These are phyloP conservation scores for Agrenia bidenticulata DNA, from an alignment of 2,888 invertebrate species.

Conservation along the genomic window DNA sequence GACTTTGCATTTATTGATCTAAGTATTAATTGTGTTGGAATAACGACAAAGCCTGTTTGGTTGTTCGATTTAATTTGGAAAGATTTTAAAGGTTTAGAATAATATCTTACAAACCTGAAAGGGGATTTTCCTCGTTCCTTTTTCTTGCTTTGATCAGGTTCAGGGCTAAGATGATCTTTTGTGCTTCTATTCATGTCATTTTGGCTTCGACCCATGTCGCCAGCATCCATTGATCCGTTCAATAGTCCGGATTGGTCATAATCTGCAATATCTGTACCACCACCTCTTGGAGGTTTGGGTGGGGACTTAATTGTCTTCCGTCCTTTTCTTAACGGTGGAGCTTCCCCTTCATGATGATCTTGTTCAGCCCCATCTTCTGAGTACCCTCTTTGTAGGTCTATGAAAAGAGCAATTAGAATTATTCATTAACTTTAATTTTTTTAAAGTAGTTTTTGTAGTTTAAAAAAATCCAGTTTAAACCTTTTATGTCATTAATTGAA, in stretches of 20 bases:
- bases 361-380: conserved; percentile 77
- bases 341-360: conserved; percentile 61
- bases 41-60: background rate
- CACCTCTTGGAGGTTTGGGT: conserved; percentile 26
- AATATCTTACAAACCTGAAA: conserved; percentile 86
- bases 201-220: conserved; percentile 68
- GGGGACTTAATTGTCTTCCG: conserved; percentile 41
- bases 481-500: conserved; percentile 90
- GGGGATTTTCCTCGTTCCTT: conserved; percentile 85
- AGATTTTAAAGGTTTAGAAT: too few relatives aligned
- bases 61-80: too few relatives aligned
- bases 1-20: background rate
- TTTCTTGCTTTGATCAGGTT: conserved; percentile 61
- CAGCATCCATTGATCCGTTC: conserved; percentile 47
- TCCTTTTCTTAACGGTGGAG: conserved; percentile 19
- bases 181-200: conserved; percentile 66
- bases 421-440: conserved; percentile 18
- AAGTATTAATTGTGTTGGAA: background rate
- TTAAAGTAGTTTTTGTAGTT: conserved; percentile 3
- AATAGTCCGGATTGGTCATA: conserved; percentile 29
- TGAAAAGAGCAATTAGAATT: conserved; percentile 20
- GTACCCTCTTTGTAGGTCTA: conserved; percentile 80
- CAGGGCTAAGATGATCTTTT: conserved; percentile 46
- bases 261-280: conserved; percentile 37
- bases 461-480: conserved; percentile 56